Evolutionary conservation across 2,113 vertebrate genomes (phyloP), one percentile per base, ranked within the genome.

Genomic region (Paramisgurnus dabryanus): DNA sequence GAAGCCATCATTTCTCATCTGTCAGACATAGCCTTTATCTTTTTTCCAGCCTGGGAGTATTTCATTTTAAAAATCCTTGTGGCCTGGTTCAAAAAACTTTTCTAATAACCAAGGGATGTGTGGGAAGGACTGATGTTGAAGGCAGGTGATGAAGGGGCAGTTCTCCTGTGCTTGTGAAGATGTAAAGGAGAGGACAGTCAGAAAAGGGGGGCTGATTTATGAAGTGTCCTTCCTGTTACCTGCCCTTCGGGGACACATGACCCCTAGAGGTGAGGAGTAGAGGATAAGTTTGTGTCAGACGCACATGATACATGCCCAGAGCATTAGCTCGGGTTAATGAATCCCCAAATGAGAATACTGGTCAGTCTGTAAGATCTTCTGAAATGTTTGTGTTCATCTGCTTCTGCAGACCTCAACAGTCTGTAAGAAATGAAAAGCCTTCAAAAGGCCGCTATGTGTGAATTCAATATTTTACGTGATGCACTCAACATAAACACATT

Each of bases 171-270:
- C 49, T 78, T 53, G 40, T 49, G 41, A 50, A 75, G 67, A 61
- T 50, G 63, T 74, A 10, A 13, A 76, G 64, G 41, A 53, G 41
- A 6, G 43, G 40, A 45, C 1, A 15, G 58, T 9, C 18, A 11
- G 45, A 63, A 43, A 65, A 65, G 6, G 34, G 63, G 41, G 64
- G 47, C 22, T 76, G 13, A 83, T 76, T 85, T 82, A 79, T 77
- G 18, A 39, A 64, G 6, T 72, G 22, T 57, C 11, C 43, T 79
- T 74, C 22, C 15, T 78, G 17, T 53, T 71, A 71, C 67, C 58
- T 55, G 11, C 63, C 27, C 27, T 34, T 7, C 18, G 34, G 45
- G 57, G 17, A 43, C 34, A 67, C 65, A 49, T 27, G 55, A n/a
- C 53, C 61, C 67, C 47, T 34, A 17, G 79, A 78, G 18, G 55